Base-by-base conservation (phyloP, 2,888 invertebrate species). In the Eristalis intricaria region DNA sequence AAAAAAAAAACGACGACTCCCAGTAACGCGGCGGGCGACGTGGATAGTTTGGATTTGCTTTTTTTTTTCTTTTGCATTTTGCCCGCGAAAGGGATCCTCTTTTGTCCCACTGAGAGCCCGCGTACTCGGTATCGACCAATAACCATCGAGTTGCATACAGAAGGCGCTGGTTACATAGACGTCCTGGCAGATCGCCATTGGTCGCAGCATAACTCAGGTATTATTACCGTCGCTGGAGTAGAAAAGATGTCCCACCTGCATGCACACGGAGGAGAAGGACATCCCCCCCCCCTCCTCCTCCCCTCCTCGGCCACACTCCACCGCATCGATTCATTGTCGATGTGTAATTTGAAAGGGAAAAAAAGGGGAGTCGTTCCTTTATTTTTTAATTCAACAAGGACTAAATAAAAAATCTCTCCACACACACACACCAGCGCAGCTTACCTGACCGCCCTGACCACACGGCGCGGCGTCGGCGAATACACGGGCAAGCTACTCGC, bases 71-170 rank as follows among this genome's bases (percentile, higher is more conserved):
- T 32, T 32, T 32, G 32, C 10, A 32, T 32, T 32, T 80, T 63
- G 60, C 78, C 65, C 80, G 87, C 84, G 84, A 80, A 84, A 84
- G 76, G 64, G 76, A 86, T 79, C 71, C 56, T 60, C 61, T 61
- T 78, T 63, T 68, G 63, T 84, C 61, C 63, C 7, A 11, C 29
- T 87, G 71, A 87, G 75, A 83, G 65, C 86, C 79, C 81, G 81
- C 84, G 73, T 87, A 38, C 79, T 75, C 64, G 19, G 73, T 84
- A 79, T 88, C 87, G 89, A 89, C 89, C 89, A 89, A 89, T 89
- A 89, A 89, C 89, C 89, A 84, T 89, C 89, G 88, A 89, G 87
- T 82, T 89, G 89, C 88, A 89, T 88, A 89, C 89, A 89, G 89
- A 89, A 89, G 89, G 88, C 87, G 88, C 80, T 85, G 85, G 81